A percentile compares a stretch with the other conserved stretches of the same genome.
These are phyloP conservation scores for Phrynocephalus forsythii DNA, from an alignment of 2,797 vertebrate genomes.

Conservation along the genomic window DNA sequence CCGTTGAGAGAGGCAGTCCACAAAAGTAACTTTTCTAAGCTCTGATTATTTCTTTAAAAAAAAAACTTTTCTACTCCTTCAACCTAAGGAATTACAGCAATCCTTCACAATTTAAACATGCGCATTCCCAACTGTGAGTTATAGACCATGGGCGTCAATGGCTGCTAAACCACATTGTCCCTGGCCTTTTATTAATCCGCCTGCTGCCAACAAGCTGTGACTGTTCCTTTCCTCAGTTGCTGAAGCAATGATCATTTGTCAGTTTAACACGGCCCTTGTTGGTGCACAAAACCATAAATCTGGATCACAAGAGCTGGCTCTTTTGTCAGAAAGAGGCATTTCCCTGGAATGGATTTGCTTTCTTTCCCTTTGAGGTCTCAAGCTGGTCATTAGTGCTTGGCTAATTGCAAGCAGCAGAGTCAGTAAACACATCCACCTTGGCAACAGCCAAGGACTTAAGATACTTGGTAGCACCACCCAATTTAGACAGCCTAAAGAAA, in stretches of 20 bases:
- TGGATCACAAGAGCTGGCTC: neutral
- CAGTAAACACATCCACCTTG: neutral
- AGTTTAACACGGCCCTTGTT: conserved; percentile 10
- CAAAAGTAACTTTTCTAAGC: too few relatives aligned
- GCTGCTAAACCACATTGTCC: conserved; percentile 14
- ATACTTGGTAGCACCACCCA: neutral
- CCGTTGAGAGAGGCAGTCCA: too few relatives aligned
- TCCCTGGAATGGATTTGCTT: neutral
- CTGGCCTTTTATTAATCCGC: conserved; percentile 18
- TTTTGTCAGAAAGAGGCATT: neutral
- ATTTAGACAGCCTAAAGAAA: neutral
- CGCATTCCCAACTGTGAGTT: neutral
- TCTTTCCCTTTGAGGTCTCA: neutral
- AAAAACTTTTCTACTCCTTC: neutral
- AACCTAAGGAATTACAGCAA: too few relatives aligned
- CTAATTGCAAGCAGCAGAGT: neutral
- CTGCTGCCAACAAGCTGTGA: conserved; percentile 3
- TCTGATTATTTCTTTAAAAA: neutral
- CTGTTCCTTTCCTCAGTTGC: conserved; percentile 19
- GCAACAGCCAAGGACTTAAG: neutral
- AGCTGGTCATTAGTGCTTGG: neutral
- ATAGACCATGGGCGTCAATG: neutral
- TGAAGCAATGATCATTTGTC: conserved; percentile 23
- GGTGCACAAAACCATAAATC: conserved; percentile 3
- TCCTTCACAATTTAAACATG: neutral